phyloP scores from a whole-genome alignment of 2,888 invertebrate genomes.

The Scaptomyza parva region DNA sequence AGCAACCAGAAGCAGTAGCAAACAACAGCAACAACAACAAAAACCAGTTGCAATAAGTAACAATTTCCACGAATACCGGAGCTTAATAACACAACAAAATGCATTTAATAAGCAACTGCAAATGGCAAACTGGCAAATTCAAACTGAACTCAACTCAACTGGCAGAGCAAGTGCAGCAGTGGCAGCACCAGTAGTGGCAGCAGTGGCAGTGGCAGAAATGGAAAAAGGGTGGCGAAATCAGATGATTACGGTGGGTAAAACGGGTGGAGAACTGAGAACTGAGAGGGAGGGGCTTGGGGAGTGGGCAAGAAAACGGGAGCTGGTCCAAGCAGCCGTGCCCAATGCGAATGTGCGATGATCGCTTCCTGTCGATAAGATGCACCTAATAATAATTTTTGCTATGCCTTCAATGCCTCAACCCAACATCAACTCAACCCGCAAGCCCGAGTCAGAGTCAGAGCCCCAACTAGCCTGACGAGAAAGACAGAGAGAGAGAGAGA shows the following conservation, averaged over 20 bases:
- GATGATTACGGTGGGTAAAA: slow-evolving; percentile 3
- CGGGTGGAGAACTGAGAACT: not conserved
- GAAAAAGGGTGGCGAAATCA: slow-evolving; percentile 26
- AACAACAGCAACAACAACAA: slow-evolving; percentile 14
- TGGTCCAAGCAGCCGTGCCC: slow-evolving; percentile 45
- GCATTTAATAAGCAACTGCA: slow-evolving; percentile 77
- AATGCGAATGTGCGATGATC: slow-evolving; percentile 76
- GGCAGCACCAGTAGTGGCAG: slow-evolving; percentile 10
- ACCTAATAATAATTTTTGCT: slow-evolving; percentile 72
- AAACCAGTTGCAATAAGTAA: slow-evolving; percentile 60
- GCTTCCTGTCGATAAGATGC: slow-evolving; percentile 78
- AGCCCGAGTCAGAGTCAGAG: not conserved
- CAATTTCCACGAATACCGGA: slow-evolving; percentile 75
- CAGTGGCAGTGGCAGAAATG: slow-evolving; percentile 18
- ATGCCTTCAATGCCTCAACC: slow-evolving; percentile 22
- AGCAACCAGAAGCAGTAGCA: slow-evolving; percentile 17
- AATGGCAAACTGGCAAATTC: slow-evolving; percentile 56
- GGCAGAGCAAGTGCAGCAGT: slow-evolving; percentile 39
- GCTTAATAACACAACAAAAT: slow-evolving; percentile 74
- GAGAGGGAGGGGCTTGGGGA: no score
- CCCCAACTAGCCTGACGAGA: slow-evolving; percentile 6
- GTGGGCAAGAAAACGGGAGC: slow-evolving; percentile 17
- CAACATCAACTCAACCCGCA: no score
- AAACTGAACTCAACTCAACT: slow-evolving; percentile 37
- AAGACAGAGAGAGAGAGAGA: not conserved